phyloP scores from a whole-genome alignment of 2,888 invertebrate genomes.

The Calephelis perditalis region DNA sequence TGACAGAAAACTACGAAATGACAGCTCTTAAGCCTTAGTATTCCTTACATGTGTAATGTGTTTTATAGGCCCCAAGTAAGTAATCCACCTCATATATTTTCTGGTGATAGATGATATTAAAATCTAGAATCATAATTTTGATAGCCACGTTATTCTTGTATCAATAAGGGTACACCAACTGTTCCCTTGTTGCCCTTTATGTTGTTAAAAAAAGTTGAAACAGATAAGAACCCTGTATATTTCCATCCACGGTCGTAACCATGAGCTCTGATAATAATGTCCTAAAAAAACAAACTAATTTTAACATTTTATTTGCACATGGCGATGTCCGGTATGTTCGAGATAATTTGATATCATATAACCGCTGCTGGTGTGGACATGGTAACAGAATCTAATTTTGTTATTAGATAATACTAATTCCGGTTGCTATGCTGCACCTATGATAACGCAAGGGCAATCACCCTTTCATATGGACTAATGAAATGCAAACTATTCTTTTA shows the following conservation, averaged over 20 bases:
- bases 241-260: background rate
- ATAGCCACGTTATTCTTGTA: no score
- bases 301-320: constrained; percentile 7
- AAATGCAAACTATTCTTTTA: background rate
- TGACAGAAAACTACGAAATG: no score
- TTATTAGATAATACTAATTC: constrained; percentile 18
- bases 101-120: no score
- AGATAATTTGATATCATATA: constrained; percentile 6
- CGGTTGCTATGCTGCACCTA: constrained; percentile 26
- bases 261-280: constrained; percentile 16
- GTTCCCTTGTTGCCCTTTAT: no score
- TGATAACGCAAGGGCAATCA: constrained; percentile 17
- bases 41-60: no score
- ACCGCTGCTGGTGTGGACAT: constrained; percentile 9
- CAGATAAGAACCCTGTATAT: background rate
- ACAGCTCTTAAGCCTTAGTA: no score
- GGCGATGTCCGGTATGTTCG: background rate
- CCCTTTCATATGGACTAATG: constrained; percentile 18
- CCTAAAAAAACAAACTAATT: constrained; percentile 15
- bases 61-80: no score
- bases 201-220: background rate
- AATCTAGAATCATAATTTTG: no score
- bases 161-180: no score
- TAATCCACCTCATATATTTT: no score
- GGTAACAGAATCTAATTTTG: constrained; percentile 4